Conservation (phyloP, 2,888 invertebrate genomes). For the Urechis unicinctus region DNA sequence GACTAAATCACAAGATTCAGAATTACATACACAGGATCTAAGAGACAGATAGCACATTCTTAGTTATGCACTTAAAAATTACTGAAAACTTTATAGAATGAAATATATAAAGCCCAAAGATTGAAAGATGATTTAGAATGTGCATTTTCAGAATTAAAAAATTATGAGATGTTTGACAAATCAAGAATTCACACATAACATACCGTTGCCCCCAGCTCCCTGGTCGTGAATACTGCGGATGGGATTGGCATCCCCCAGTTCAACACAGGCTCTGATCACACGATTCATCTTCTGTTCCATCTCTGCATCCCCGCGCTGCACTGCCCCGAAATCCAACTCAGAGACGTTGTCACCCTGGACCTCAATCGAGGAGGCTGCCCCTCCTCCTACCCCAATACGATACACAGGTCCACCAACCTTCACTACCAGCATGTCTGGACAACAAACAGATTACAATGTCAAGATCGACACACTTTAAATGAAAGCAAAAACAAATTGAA, state of each 20-base stretch:
- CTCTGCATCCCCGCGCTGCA: slow-evolving; percentile 93
- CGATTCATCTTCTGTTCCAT: slow-evolving; percentile 98
- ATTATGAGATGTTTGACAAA: neutral
- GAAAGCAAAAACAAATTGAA: neutral
- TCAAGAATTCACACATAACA: slow-evolving; percentile 2
- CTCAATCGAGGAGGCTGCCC: slow-evolving; percentile 93
- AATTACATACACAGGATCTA: no score
- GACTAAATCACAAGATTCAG: no score
- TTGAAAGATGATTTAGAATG: no score
- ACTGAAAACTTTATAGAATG: no score
- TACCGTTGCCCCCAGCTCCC: slow-evolving; percentile 85
- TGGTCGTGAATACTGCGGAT: slow-evolving; percentile 96
- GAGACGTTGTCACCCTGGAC: slow-evolving; percentile 68
- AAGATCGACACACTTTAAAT: no score
- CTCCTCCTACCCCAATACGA: slow-evolving; percentile 95
- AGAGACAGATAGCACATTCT: no score
- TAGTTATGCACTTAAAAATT: no score
- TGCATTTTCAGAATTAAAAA: no score
- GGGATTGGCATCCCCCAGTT: slow-evolving; percentile 71
- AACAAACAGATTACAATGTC: no score
- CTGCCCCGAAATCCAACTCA: slow-evolving; percentile 88
- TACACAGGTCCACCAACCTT: slow-evolving; percentile 97
- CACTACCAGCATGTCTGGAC: slow-evolving; percentile 75
- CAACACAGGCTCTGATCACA: slow-evolving; percentile 84
- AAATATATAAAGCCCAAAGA: no score